phyloP scores from a whole-genome alignment of 1,140 invertebrate genomes.

The Aphaenogaster rudis region DNA sequence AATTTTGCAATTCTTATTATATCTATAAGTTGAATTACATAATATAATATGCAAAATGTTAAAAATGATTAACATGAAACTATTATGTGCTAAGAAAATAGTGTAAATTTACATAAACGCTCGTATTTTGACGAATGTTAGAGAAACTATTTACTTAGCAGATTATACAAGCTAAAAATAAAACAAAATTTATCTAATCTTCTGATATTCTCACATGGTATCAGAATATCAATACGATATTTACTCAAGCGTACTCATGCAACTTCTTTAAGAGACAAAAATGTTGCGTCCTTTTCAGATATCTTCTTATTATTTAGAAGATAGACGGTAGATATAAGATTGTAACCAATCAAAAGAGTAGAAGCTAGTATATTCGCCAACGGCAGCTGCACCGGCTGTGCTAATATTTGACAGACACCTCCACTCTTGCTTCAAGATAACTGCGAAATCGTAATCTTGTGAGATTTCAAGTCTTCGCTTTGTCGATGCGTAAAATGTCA shows the following conservation, averaged over 20 bases:
- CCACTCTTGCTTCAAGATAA: conserved; percentile 57
- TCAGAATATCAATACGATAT: conserved; percentile 38
- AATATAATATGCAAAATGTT: neutral
- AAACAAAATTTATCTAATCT: conserved; percentile 70
- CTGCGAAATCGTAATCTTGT: conserved; percentile 43
- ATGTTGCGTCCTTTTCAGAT: neutral
- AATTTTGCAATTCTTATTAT: conserved; percentile 3
- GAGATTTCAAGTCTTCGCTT: conserved; percentile 40
- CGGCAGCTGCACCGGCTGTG: conserved; percentile 74
- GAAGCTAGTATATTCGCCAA: conserved; percentile 33
- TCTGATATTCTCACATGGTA: conserved; percentile 41
- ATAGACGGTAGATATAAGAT: neutral
- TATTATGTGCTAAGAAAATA: neutral
- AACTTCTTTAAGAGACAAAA: conserved; percentile 16
- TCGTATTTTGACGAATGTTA: neutral
- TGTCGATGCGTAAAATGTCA: conserved; percentile 8
- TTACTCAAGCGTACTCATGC: neutral
- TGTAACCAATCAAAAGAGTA: conserved; percentile 9
- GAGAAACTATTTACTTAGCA: conserved; percentile 19
- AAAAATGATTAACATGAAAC: neutral
- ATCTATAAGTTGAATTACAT: neutral
- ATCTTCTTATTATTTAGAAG: conserved; percentile 22
- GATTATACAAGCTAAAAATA: conserved; percentile 52
- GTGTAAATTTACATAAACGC: conserved; percentile 12
- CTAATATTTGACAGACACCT: conserved; percentile 75